Conservation (phyloP, 2,113 vertebrate species). For the Seriola quinqueradiata region DNA sequence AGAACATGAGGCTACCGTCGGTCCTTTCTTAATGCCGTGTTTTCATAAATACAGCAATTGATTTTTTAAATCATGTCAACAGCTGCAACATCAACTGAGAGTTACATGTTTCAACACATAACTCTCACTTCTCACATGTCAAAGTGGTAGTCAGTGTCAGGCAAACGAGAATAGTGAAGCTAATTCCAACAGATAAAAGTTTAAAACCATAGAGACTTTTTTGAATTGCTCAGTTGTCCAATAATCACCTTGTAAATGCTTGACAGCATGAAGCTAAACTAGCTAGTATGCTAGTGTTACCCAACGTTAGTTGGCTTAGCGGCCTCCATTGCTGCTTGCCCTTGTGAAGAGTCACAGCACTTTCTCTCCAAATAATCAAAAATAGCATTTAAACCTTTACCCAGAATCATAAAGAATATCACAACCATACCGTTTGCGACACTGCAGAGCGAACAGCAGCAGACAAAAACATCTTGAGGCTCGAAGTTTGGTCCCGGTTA, state of each 20-base stretch:
- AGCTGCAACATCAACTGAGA: not conserved
- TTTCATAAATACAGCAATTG: not conserved
- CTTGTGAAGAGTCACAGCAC: conserved; percentile 81
- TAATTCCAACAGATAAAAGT: rapidly evolving
- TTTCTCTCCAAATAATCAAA: not conserved
- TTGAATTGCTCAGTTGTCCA: not conserved
- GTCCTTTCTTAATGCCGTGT: not conserved
- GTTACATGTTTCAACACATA: not conserved
- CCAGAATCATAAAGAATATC: not conserved
- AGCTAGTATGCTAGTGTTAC: conserved; percentile 57
- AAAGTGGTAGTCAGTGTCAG: not conserved
- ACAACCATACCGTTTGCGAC: conserved; percentile 78
- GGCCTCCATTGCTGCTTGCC: conserved; percentile 71
- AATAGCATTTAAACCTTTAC: rapidly evolving
- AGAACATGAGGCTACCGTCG: too few relatives aligned
- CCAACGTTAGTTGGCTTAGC: conserved; percentile 38
- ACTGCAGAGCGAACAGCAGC: conserved; percentile 77
- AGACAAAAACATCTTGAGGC: conserved; percentile 80
- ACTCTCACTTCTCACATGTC: not conserved
- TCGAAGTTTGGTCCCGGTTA: conserved; percentile 44
- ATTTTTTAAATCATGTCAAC: not conserved
- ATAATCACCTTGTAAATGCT: conserved; percentile 24
- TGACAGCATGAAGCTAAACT: conserved; percentile 37
- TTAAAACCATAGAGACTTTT: too few relatives aligned
- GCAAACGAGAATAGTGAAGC: too few relatives aligned